Percentiles rank a stretch among this genome's conserved stretches.
phyloP scores from a whole-genome alignment of 1,140 invertebrate species.

The Pissodes strobi region DNA sequence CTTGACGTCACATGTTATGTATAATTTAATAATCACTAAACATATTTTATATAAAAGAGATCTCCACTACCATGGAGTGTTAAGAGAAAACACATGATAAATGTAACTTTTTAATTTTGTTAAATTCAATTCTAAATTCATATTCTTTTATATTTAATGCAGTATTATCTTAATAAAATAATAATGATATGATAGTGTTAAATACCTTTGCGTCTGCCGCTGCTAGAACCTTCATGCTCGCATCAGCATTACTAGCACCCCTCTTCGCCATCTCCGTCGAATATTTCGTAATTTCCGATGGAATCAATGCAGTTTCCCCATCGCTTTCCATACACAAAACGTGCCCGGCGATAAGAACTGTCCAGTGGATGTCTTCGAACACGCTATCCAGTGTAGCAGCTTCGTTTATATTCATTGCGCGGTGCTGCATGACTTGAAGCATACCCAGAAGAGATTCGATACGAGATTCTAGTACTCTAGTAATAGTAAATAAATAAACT shows the following conservation, averaged over 20 bases:
- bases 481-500: neutral
- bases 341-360: conserved; percentile 78
- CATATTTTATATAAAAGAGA: no score
- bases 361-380: conserved; percentile 90
- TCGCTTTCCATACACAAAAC: conserved; percentile 72
- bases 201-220: conserved; percentile 51
- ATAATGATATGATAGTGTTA: conserved; percentile 51
- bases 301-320: conserved; percentile 78
- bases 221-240: conserved; percentile 58
- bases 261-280: conserved; percentile 62
- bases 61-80: no score
- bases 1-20: no score
- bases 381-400: conserved; percentile 63
- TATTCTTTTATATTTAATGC: no score
- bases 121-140: no score
- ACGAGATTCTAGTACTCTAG: conserved; percentile 66
- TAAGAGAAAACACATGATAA: no score
- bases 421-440: conserved; percentile 66
- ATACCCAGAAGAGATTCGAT: conserved; percentile 66
- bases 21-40: no score
- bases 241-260: conserved; percentile 4
- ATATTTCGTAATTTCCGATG: conserved; percentile 73
- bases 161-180: no score
- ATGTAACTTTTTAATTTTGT: no score
- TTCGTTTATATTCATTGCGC: conserved; percentile 62